Conservation (phyloP, 2,888 invertebrate species). For the Oligia strigilis region DNA sequence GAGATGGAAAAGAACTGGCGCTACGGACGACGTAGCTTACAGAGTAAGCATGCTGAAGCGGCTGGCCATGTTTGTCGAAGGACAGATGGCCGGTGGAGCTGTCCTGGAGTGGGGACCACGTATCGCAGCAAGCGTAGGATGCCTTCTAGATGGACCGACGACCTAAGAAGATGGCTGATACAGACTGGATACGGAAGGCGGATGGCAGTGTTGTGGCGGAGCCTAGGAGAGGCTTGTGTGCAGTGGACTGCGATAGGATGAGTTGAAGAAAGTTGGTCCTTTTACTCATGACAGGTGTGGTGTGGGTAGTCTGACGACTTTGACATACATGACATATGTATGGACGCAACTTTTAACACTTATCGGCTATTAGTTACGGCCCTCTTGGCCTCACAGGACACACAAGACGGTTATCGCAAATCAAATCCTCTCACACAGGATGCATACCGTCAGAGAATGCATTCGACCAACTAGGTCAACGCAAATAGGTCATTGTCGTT, state of each 20-base stretch:
- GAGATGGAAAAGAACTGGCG: not conserved
- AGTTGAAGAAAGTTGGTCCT: not conserved
- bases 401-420: conserved; percentile 26
- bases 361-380: not conserved
- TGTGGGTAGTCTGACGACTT: not conserved
- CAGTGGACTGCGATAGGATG: not conserved
- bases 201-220: not conserved
- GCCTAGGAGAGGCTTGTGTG: not conserved
- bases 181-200: not conserved
- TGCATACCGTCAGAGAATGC: conserved; percentile 1
- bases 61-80: not conserved
- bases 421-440: conserved; percentile 36
- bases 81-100: not conserved
- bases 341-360: not conserved
- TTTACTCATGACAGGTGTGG: not conserved
- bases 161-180: not conserved
- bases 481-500: conserved; percentile 39
- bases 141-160: not conserved
- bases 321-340: not conserved
- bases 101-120: not conserved
- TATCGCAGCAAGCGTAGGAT: not conserved
- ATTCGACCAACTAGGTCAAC: conserved; percentile 25
- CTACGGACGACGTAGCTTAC: not conserved
- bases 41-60: not conserved
- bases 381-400: not conserved